A percentile compares a stretch with the other conserved stretches of the same genome.
phyloP scores from a whole-genome alignment of 2,888 invertebrate genomes.

The Andrena fulva region DNA sequence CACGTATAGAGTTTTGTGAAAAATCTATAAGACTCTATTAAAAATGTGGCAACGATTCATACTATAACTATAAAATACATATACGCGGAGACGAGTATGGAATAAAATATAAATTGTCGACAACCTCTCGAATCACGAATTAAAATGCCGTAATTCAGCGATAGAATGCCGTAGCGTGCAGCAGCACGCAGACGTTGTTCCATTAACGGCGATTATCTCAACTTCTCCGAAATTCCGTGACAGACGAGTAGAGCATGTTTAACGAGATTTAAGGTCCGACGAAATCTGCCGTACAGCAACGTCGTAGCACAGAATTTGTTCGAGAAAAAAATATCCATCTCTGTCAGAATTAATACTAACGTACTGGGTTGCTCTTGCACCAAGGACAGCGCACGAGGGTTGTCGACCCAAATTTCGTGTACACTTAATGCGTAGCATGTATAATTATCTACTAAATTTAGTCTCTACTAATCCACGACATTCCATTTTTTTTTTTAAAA shows the following conservation, averaged over 20 bases:
- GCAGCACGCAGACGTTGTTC: slow-evolving; percentile 53
- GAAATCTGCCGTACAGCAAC: slow-evolving; percentile 31
- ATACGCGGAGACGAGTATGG: background rate
- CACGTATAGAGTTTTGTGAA: too few species aligned
- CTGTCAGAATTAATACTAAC: too few species aligned
- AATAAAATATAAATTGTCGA: slow-evolving; percentile 25
- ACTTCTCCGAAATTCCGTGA: slow-evolving; percentile 62
- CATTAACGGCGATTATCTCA: slow-evolving; percentile 65
- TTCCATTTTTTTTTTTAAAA: too few species aligned
- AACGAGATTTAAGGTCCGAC: slow-evolving; percentile 55
- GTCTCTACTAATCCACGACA: too few species aligned
- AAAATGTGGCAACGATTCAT: background rate
- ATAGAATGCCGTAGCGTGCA: slow-evolving; percentile 23
- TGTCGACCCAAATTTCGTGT: too few species aligned
- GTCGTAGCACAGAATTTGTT: slow-evolving; percentile 13
- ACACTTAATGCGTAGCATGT: too few species aligned
- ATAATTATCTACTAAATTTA: too few species aligned
- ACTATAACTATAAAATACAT: background rate
- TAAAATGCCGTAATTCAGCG: slow-evolving; percentile 35
- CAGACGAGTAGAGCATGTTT: slow-evolving; percentile 49
- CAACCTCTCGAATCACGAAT: slow-evolving; percentile 1
- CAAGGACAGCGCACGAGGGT: too few species aligned
- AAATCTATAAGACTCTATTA: too few species aligned
- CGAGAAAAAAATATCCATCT: slow-evolving; percentile 8
- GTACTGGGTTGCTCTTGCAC: background rate